Base-by-base conservation (phyloP, 1,140 invertebrate species). In the Steinernema feltiae region DNA sequence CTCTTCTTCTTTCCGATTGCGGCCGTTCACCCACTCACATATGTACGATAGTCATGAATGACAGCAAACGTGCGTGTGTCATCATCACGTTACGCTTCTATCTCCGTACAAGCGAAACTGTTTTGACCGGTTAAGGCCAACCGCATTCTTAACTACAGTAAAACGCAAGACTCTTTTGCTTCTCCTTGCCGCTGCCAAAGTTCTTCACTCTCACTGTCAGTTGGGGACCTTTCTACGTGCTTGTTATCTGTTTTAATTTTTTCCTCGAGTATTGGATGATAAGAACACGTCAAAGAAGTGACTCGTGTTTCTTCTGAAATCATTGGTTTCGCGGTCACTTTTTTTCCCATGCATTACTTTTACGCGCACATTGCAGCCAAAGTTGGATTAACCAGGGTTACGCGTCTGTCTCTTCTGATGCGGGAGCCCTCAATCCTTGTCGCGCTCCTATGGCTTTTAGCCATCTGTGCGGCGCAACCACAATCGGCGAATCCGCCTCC, bases 71-170 rank as follows among this genome's bases (percentile, higher is more conserved):
- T 21, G 53, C 24, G 53, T 63, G 53, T 63, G 53, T 63, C 53
- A 63, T 63, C 53, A n/a, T n/a, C 41, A 12, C n/a, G 7, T 46
- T 46, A 46, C n/a, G n/a, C n/a, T n/a, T n/a, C n/a, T n/a, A n/a
- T n/a, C n/a, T n/a, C n/a, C 15, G 12, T 15, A 27, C 12, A 7
- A 27, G 15, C 3, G 53, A 7, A 27, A 63, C 2, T 63, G 24
- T 63, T 63, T 63, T 63, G 53, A 63, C 53, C 53, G 53, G 24
- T 63, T 63, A 63, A n/a, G n/a, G n/a, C 53, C 53, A 63, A 63
- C 7, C 53, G n/a, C n/a, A n/a, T n/a, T n/a, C 53, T 41, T 41
- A 41, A 63, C 15, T 7, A 63, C 7, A 27, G n/a, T n/a, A n/a
- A n/a, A n/a, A n/a, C n/a, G n/a, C n/a, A n/a, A n/a, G n/a, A n/a